Evolutionary conservation across 2,888 invertebrate genomes (phyloP), one percentile per base, ranked within the genome.

Genomic region (Sesia apiformis): DNA sequence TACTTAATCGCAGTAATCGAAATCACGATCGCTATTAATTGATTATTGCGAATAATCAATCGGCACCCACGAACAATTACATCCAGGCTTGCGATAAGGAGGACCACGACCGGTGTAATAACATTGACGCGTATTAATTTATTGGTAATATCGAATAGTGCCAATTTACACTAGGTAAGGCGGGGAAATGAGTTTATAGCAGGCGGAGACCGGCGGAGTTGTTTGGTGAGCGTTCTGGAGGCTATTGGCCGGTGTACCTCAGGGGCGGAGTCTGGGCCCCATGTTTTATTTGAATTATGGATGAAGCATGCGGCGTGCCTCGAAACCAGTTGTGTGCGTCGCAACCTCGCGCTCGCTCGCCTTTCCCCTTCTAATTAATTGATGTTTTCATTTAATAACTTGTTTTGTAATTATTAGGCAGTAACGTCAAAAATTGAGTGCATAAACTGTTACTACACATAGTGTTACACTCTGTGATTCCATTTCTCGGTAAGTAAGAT

Each of bases 241-340:
- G 76, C 84, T 78, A 89, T 89, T 88, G 88, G 88, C 78, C 75
- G 75, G 80, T 75, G 79, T 82, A 72, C 74, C 74, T 66, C 84
- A 82, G 84, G 88, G 89, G 89, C 88, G 88, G 82, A 70, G 87
- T 81, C 72, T 81, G 82, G 86, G 78, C 70, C 85, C 86, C 87
- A 87, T 86, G 84, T 87, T 87, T 76, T 85, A 84, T 87, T 88
- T 87, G 87, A 87, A 87, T 88, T 86, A 89, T 88, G 87, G 87
- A 88, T 87, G 86, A 86, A 76, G 74, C 78, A 77, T 68, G 77
- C 78, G 75, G 75, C 74, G 76, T 73, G 72, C 77, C 78, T 67
- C 67, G 65, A 83, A 87, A 88, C 88, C 88, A 87, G 88, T 88
- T 86, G 84, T 73, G 81, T 76, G 76, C 73, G 80, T 74, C 74